phyloP scores from a whole-genome alignment of 2,888 invertebrate species.

The Dynastes maya region DNA sequence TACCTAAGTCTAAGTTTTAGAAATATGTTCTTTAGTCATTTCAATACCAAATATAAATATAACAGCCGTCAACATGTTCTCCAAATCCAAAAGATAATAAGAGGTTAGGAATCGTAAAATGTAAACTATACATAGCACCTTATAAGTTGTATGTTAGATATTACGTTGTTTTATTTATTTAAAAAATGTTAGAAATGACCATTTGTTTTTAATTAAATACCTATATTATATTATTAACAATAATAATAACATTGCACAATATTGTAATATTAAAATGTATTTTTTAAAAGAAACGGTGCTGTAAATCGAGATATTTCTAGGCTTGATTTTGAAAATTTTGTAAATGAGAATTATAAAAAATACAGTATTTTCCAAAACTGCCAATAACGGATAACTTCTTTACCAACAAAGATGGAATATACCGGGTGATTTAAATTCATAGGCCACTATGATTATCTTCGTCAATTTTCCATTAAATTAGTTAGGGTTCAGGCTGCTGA shows the following conservation, averaged over 20 bases:
- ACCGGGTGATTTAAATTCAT: no score
- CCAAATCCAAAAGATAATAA: background rate
- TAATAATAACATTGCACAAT: slow-evolving; percentile 22
- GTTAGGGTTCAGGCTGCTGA: no score
- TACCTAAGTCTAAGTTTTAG: slow-evolving; percentile 22
- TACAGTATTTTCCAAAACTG: background rate
- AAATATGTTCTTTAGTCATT: slow-evolving; percentile 29
- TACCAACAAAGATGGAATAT: no score
- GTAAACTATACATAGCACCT: background rate
- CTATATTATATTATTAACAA: slow-evolving; percentile 1
- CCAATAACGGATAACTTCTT: no score
- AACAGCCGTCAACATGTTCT: slow-evolving; percentile 17
- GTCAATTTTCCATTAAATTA: no score
- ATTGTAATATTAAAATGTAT: background rate
- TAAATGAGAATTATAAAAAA: slow-evolving; percentile 1
- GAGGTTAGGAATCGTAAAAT: background rate
- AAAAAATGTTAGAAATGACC: background rate
- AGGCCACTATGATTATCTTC: no score
- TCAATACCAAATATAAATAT: slow-evolving; percentile 27
- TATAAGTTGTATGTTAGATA: background rate
- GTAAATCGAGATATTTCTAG: slow-evolving; percentile 31
- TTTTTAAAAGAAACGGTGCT: slow-evolving; percentile 1
- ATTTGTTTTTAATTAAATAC: background rate
- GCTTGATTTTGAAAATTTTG: no score
- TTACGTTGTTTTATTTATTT: slow-evolving; percentile 1